Conservation (phyloP, 2,113 vertebrate species). For the Perognathus longimembris region DNA sequence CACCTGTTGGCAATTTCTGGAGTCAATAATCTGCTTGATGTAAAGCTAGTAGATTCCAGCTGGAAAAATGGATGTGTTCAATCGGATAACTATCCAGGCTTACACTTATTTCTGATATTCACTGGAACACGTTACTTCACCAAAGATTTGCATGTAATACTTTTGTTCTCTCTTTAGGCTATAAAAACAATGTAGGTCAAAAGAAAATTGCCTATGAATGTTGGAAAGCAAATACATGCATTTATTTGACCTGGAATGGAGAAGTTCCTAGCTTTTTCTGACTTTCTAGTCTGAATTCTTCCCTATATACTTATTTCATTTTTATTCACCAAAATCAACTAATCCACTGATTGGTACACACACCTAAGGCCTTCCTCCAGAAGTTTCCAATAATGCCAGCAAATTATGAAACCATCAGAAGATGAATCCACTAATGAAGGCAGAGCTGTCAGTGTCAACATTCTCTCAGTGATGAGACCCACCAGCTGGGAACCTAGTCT, state of each 20-base stretch:
- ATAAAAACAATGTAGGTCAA: neutral
- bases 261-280: neutral
- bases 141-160: neutral
- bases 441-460: neutral
- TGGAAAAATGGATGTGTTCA: neutral
- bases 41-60: neutral
- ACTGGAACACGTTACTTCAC: neutral
- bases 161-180: neutral
- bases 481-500: neutral
- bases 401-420: neutral
- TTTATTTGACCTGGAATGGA: neutral
- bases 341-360: neutral
- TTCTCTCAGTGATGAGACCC: neutral
- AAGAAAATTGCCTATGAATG: neutral
- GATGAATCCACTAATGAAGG: neutral
- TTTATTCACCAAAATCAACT: neutral
- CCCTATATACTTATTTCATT: neutral
- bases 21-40: neutral
- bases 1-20: neutral
- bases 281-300: slow-evolving; percentile 1
- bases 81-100: neutral
- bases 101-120: neutral
- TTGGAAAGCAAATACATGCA: neutral
- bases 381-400: neutral
- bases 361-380: neutral